Evolutionary conservation across 1,140 invertebrate genomes (phyloP).

Genomic region (Dendroctonus ponderosae): DNA sequence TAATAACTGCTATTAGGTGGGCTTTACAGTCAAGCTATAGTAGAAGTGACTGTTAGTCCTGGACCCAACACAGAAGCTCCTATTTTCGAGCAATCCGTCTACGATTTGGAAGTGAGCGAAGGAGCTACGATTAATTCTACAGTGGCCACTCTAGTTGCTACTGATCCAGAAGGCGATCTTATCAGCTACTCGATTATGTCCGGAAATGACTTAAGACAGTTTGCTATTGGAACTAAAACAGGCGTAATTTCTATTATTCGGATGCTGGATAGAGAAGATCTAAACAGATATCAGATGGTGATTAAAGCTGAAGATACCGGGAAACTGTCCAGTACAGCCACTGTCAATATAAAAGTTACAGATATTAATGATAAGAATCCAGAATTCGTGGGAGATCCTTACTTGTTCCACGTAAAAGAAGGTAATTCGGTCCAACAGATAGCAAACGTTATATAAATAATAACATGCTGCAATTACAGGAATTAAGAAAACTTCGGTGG

Average conservation of each 20-base stretch:
- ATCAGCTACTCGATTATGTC: constrained; percentile 81
- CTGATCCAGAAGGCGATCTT: constrained; percentile 85
- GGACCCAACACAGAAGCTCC: constrained; percentile 85
- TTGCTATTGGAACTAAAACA: constrained; percentile 76
- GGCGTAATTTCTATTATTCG: constrained; percentile 81
- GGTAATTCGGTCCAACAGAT: constrained; percentile 43
- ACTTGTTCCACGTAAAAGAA: constrained; percentile 80
- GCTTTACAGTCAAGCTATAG: constrained; percentile 74
- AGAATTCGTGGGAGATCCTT: constrained; percentile 74
- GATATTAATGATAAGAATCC: constrained; percentile 90
- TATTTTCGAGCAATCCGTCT: constrained; percentile 73
- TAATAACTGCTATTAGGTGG: constrained; percentile 52
- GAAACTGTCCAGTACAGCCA: constrained; percentile 75
- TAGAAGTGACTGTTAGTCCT: constrained; percentile 76
- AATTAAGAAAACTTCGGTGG: constrained; percentile 64
- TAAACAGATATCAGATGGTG: constrained; percentile 80
- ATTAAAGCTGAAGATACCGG: constrained; percentile 84
- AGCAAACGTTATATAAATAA: neutral
- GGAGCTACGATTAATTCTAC: constrained; percentile 83
- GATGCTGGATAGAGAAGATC: constrained; percentile 80
- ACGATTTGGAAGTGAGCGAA: constrained; percentile 85
- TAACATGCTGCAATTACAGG: constrained; percentile 44
- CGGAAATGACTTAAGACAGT: constrained; percentile 82
- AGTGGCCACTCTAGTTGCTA: constrained; percentile 69
- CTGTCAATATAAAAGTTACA: constrained; percentile 83